Evolutionary conservation across 2,888 invertebrate genomes (phyloP).

Genomic region (Abscondita cerata): DNA sequence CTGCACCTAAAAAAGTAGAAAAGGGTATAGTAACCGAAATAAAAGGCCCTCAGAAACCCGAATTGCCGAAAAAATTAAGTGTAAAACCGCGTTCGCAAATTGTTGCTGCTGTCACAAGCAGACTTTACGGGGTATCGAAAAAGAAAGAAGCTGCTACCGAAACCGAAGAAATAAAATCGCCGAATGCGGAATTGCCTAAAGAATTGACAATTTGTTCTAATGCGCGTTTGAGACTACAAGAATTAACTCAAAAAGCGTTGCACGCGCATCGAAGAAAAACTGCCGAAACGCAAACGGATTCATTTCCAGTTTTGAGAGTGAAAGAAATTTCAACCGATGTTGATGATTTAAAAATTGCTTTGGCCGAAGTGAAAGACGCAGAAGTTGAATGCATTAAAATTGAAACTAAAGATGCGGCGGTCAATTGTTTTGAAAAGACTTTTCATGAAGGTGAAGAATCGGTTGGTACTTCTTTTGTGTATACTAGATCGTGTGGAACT

Average conservation of each 20-base stretch:
- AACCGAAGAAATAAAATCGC: constrained; percentile 46
- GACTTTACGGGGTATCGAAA: constrained; percentile 69
- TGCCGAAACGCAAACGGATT: constrained; percentile 66
- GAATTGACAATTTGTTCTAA: constrained; percentile 67
- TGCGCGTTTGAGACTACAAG: constrained; percentile 65
- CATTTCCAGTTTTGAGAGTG: constrained; percentile 60
- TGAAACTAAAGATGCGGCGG: constrained; percentile 60
- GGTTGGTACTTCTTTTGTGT: constrained; percentile 19
- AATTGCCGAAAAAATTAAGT: background rate
- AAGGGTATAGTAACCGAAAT: constrained; percentile 44
- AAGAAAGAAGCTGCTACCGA: constrained; percentile 59
- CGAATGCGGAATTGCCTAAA: constrained; percentile 41
- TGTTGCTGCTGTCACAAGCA: constrained; percentile 73
- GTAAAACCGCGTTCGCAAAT: constrained; percentile 66
- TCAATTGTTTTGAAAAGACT: constrained; percentile 54
- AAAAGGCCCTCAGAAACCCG: constrained; percentile 24
- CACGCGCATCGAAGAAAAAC: constrained; percentile 62
- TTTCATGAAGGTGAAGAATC: constrained; percentile 15
- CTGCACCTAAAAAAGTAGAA: constrained; percentile 34
- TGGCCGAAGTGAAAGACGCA: constrained; percentile 53
- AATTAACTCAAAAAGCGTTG: constrained; percentile 66
- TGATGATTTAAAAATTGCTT: constrained; percentile 61
- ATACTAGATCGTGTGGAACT: constrained; percentile 36
- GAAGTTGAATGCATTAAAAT: constrained; percentile 56
- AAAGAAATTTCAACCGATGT: constrained; percentile 66